Evolutionary conservation across 2,113 vertebrate genomes (phyloP).

Genomic region (Cygnus atratus): DNA sequence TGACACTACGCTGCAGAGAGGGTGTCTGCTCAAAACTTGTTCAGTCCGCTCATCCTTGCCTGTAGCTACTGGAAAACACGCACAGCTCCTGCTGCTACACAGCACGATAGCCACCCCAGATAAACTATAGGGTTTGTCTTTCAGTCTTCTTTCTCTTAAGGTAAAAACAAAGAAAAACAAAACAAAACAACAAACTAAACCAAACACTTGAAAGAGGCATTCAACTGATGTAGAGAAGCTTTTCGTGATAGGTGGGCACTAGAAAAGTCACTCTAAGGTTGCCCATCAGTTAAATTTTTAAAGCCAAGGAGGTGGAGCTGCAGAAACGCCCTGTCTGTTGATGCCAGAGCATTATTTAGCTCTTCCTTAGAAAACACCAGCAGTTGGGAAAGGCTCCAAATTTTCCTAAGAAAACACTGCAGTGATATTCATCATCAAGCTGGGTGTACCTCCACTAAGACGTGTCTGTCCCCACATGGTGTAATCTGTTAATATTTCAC

Average conservation of each 20-base stretch:
- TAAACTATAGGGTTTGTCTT: not conserved
- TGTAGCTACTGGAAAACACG: not conserved
- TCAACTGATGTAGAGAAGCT: not conserved
- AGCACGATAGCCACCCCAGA: not conserved
- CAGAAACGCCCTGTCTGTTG: not conserved
- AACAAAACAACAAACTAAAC: not conserved
- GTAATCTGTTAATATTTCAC: fast-evolving
- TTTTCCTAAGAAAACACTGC: not conserved
- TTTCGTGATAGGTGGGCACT: not conserved
- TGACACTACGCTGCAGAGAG: not conserved
- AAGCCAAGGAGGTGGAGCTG: not conserved
- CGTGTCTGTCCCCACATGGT: no score
- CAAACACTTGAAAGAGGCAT: not conserved
- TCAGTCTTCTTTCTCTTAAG: not conserved
- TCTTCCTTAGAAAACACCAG: conserved; percentile 1
- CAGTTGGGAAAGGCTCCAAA: not conserved
- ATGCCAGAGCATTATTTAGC: not conserved
- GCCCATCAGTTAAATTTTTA: not conserved
- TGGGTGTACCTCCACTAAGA: not conserved
- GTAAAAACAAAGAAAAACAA: not conserved
- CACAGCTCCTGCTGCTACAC: not conserved
- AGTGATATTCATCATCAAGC: not conserved
- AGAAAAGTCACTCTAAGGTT: not conserved
- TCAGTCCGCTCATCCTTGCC: not conserved
- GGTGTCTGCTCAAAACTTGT: not conserved